Evolutionary conservation across 2,113 vertebrate species (phyloP).

Genomic region (Oryctolagus cuniculus): DNA sequence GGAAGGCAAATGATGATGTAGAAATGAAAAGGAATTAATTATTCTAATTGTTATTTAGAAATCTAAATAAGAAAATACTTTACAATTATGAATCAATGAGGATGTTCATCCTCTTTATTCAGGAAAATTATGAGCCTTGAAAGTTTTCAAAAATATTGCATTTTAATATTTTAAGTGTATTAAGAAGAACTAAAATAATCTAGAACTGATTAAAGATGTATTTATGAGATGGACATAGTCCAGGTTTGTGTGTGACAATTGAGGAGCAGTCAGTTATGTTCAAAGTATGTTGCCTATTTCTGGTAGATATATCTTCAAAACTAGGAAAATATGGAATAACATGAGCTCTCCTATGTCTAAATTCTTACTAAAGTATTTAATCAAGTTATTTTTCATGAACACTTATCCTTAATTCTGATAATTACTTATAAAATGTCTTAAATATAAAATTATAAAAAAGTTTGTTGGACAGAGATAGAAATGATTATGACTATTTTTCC

Average conservation of each 20-base stretch:
- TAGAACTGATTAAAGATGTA: conserved; percentile 25
- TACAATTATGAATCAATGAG: neutral
- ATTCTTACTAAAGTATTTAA: conserved; percentile 7
- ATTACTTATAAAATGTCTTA: conserved; percentile 40
- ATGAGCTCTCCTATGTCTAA: neutral
- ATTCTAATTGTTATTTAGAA: conserved; percentile 31
- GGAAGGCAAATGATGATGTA: conserved; percentile 41
- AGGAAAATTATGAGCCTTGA: conserved; percentile 36
- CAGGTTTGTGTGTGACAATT: neutral
- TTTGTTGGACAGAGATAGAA: neutral
- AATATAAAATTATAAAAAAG: conserved; percentile 29
- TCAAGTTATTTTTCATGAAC: conserved; percentile 16
- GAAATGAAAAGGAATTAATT: conserved; percentile 23
- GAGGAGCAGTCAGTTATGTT: conserved; percentile 29
- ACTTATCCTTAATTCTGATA: conserved; percentile 25
- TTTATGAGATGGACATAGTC: neutral
- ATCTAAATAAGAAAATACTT: conserved; percentile 57
- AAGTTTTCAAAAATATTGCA: neutral
- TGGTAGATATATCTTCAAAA: conserved; percentile 23
- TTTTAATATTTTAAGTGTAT: conserved; percentile 46
- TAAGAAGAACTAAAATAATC: neutral
- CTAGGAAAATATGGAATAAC: conserved; percentile 13
- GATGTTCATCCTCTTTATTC: neutral
- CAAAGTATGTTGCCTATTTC: conserved; percentile 4
- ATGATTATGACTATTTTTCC: conserved; percentile 26